Conservation (phyloP, 1,140 invertebrate genomes). For the Goniozus legneri region DNA sequence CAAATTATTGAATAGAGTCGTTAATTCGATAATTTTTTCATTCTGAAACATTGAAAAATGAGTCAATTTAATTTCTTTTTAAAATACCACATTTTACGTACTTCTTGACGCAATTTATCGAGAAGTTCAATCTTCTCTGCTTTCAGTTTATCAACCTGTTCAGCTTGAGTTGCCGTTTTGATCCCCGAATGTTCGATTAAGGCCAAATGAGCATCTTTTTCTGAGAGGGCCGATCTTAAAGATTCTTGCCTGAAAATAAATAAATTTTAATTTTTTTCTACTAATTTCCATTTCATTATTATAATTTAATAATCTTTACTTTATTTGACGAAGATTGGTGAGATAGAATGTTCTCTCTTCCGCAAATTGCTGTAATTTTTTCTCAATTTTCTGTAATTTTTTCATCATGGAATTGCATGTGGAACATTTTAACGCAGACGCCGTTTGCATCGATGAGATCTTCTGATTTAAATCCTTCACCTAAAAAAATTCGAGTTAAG, state of each 20-base stretch:
- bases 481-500: slow-evolving; percentile 44
- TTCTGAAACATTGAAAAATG: slow-evolving; percentile 26
- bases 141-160: slow-evolving; percentile 62
- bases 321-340: slow-evolving; percentile 73
- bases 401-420: slow-evolving; percentile 63
- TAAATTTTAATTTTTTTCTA: slow-evolving; percentile 4
- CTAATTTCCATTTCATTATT: slow-evolving; percentile 1
- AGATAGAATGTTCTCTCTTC: slow-evolving; percentile 66
- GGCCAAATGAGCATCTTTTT: slow-evolving; percentile 83
- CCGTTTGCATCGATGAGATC: slow-evolving; percentile 65
- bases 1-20: slow-evolving; percentile 21
- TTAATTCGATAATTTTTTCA: slow-evolving; percentile 37
- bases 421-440: slow-evolving; percentile 63
- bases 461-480: slow-evolving; percentile 69
- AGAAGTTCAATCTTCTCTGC: slow-evolving; percentile 62
- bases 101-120: slow-evolving; percentile 67
- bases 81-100: slow-evolving; percentile 34
- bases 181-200: slow-evolving; percentile 75
- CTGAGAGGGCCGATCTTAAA: slow-evolving; percentile 74
- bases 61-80: not conserved
- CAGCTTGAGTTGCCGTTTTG: slow-evolving; percentile 61
- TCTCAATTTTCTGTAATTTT: slow-evolving; percentile 59
- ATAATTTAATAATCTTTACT: slow-evolving; percentile 54
- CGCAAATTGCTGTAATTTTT: slow-evolving; percentile 55
- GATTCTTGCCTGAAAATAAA: slow-evolving; percentile 71